phyloP scores from a whole-genome alignment of 2,888 invertebrate genomes.

The Archaeoteleia sp. region DNA sequence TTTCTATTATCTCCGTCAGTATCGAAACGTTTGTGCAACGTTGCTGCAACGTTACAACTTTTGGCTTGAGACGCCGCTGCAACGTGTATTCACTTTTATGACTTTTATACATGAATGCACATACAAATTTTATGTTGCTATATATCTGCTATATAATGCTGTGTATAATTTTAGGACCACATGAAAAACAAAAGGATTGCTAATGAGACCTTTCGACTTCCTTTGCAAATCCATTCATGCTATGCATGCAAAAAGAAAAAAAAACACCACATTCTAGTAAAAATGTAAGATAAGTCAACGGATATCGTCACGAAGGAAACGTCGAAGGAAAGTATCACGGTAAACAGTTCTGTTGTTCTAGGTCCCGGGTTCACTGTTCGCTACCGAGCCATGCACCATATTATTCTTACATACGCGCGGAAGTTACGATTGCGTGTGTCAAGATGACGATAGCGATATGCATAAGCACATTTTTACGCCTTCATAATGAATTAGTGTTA shows the following conservation, averaged over 20 bases:
- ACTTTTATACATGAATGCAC: no score
- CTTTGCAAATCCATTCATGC: background rate
- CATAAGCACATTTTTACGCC: constrained; percentile 45
- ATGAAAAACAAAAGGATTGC: no score
- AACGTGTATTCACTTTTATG: no score
- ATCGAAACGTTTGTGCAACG: no score
- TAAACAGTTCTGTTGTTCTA: constrained; percentile 68
- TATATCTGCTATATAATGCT: no score
- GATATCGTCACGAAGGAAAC: constrained; percentile 53
- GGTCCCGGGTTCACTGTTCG: constrained; percentile 59
- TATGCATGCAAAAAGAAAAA: constrained; percentile 15
- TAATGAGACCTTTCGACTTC: no score
- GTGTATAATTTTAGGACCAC: no score
- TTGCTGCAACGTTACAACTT: no score
- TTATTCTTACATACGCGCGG: constrained; percentile 43
- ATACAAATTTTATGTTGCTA: no score
- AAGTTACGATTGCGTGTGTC: constrained; percentile 51
- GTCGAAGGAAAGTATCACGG: constrained; percentile 65
- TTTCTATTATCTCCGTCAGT: no score
- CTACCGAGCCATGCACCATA: constrained; percentile 32
- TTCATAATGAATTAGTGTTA: constrained; percentile 41
- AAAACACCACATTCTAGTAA: constrained; percentile 12
- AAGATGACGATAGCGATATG: constrained; percentile 47
- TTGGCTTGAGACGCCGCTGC: no score
- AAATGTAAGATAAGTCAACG: constrained; percentile 49